Conservation (phyloP, 2,888 invertebrate genomes). For the Octodonta nipae region DNA sequence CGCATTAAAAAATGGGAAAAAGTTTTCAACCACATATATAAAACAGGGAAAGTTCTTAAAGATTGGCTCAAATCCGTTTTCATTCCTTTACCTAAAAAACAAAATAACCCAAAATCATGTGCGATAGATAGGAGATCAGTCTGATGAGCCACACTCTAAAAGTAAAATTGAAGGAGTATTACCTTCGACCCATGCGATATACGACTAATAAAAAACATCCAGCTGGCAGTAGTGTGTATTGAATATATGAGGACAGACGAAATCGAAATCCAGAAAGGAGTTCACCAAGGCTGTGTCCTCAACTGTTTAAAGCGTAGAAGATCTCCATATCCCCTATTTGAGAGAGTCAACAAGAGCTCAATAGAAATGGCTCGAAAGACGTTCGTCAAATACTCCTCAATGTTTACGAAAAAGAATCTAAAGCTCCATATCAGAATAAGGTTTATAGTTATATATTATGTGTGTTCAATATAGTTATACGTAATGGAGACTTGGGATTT, state of each 20-base stretch:
- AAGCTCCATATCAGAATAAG: conserved; percentile 3
- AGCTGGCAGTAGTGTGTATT: too few species aligned
- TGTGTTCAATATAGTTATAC: not conserved
- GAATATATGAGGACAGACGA: too few species aligned
- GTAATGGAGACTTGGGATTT: conserved; percentile 2
- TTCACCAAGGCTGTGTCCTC: not conserved
- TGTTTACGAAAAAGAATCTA: conserved; percentile 1
- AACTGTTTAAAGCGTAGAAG: not conserved
- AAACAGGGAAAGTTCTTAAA: not conserved
- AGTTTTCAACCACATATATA: not conserved
- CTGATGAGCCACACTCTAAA: conserved; percentile 3
- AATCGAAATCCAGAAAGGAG: too few species aligned
- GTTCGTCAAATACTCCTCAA: not conserved
- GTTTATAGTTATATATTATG: not conserved
- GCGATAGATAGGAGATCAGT: not conserved
- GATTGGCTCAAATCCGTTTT: conserved; percentile 1
- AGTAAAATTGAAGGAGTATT: not conserved
- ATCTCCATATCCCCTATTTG: not conserved
- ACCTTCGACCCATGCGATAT: not conserved
- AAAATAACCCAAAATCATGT: not conserved
- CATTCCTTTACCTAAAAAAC: conserved; percentile 2
- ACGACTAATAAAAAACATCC: too few species aligned
- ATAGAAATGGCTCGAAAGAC: conserved; percentile 3
- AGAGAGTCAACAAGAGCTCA: not conserved
- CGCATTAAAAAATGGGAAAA: too few species aligned